Conservation (phyloP, 2,113 vertebrate genomes). For the Thamnaconus septentrionalis region DNA sequence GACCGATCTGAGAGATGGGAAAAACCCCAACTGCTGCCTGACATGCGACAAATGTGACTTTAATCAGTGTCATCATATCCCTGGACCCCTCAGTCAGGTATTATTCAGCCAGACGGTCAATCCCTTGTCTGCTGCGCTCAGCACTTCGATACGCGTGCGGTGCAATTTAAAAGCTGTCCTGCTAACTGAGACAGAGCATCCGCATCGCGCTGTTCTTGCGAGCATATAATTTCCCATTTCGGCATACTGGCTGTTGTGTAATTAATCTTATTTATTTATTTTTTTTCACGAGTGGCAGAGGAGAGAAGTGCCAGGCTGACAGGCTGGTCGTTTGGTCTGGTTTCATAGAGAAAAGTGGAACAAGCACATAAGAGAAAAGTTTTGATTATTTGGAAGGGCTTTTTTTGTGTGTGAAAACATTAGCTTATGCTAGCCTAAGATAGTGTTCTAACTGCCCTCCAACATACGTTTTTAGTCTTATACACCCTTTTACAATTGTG, state of each 20-base stretch:
- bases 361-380: slow-evolving; percentile 10
- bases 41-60: slow-evolving; percentile 30
- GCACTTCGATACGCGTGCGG: slow-evolving; percentile 39
- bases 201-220: slow-evolving; percentile 30
- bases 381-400: too few species aligned
- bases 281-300: slow-evolving; percentile 29
- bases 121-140: slow-evolving; percentile 54
- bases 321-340: slow-evolving; percentile 22
- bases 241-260: slow-evolving; percentile 58
- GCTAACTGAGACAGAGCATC: slow-evolving; percentile 62
- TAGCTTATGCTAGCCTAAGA: too few species aligned
- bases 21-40: slow-evolving; percentile 8
- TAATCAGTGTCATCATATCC: slow-evolving; percentile 49
- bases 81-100: slow-evolving; percentile 17
- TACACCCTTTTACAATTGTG: too few species aligned
- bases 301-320: slow-evolving; percentile 36
- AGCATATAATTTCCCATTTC: slow-evolving; percentile 63
- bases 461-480: too few species aligned
- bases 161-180: slow-evolving; percentile 56
- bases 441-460: too few species aligned
- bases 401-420: too few species aligned
- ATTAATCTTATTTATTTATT: slow-evolving; percentile 70
- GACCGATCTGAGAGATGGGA: slow-evolving; percentile 23
- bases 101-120: slow-evolving; percentile 34
- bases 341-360: slow-evolving; percentile 47